Evolutionary conservation across 2,113 vertebrate species (phyloP), one percentile per base, ranked within the genome.

Genomic region (Laterallus jamaicensis): DNA sequence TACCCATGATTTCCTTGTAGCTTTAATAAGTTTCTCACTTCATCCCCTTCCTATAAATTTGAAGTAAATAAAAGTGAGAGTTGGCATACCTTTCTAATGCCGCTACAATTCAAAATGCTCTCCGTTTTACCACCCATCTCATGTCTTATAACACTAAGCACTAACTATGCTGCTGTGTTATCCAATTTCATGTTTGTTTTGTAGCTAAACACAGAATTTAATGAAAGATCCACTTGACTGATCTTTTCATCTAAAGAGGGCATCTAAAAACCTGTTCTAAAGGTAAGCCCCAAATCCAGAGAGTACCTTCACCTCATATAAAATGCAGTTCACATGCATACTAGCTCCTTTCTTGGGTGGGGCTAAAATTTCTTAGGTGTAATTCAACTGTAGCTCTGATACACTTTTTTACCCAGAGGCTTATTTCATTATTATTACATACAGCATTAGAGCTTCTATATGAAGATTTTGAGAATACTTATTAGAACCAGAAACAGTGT

Each of bases 401-500:
- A 77, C 6, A 42, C 11, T 84, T 55, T 21, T 12, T 79, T 66
- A 60, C 16, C 17, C 49, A 84, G 54, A 92, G 47, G 42, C 60
- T 62, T 73, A 50, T 29, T 37, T 83, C 17, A n/a, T 79, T 70
- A 49, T 44, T 62, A 25, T 24, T 78, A 62, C 8, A 8, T 32
- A 52, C 21, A 78, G 49, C 25, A 71, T 40, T 52, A 40, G 9
- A 58, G 21, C 47, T 83, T 88, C 75, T 37, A 50, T 13, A 32
- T 32, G 3, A 91, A 92, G 50, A 81, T 31, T 71, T 83, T 73
- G 17, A 42, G 37, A 85, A 73, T 22, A 50, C 31, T 82, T 83
- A 81, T 52, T 66, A 95, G 44, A 93, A 88, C 31, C 44, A 96
- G 86, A 79, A 96, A 90, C 19, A 50, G 50, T 73, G 31, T 62